Base-by-base conservation (phyloP, 2,797 vertebrate genomes). In the Nothura maculosa region DNA sequence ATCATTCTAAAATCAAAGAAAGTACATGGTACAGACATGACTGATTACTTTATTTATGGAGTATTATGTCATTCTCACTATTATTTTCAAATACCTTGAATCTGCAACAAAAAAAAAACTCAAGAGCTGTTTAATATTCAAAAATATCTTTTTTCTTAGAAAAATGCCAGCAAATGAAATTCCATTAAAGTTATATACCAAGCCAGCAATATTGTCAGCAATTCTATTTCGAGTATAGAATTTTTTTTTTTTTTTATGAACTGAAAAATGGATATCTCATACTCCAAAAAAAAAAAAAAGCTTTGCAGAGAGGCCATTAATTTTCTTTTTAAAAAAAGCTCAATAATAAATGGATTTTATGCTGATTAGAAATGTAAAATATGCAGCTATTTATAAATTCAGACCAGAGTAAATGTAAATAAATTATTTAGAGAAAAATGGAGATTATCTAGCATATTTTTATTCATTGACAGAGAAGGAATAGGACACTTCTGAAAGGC, bases 131-230 rank as follows among this genome's bases (percentile, higher is more conserved):
- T 91, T 43, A 57, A 66, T 58, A 80, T 57, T 10, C 8, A 32
- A 52, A 81, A 64, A 78, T 45, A 73, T 3, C n/a, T 22, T 27
- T 47, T 88, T 47, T 89, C 21, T 45, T 82, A 93, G 52, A 32
- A 88, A 74, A 78, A 58, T 48, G n/a, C 43, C 68, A 8, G 36
- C 63, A 94, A 9, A 54, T 68, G 68, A 36, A 52, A 77, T 36
- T 45, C 54, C 60, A 18, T 27, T 22, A 38, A 92, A 58, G 10
- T 25, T 68, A 83, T 58, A 68, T 5, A 60, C 14, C 15, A 94
- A 93, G 24, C 13, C 40, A 61, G 63, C 24, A 38, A 36, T 91
- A n/a, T 43, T 95, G 11, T 91, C 86, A 85, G 83, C 77, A 83
- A 75, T 52, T 6, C 9, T 48, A 67, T 60, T 57, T 86, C 94